Base-by-base conservation (phyloP, 1,140 invertebrate genomes). In the Pinna nobilis region DNA sequence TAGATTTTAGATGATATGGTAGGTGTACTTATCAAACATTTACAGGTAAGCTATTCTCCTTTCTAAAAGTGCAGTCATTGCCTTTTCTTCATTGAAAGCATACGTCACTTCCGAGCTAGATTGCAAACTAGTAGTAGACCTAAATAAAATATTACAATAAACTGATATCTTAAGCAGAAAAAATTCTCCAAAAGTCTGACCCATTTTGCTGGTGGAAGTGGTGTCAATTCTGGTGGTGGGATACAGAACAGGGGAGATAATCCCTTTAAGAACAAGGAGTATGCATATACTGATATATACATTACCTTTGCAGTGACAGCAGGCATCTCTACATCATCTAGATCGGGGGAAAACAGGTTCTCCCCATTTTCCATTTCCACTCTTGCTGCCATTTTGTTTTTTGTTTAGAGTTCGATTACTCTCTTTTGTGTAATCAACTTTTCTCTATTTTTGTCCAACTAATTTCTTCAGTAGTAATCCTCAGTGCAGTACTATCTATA, bases 301-400 rank as follows among this genome's bases (percentile, higher is more conserved):
- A 15, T 70, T 69, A 78, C 81, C 77, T 83, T 83, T 35, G 66
- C 69, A 41, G 68, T 76, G 20, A 81, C 63, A 6, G 67, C 65
- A 15, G 72, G 50, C 28, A 84, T 71, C 53, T 84, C 82, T 44
- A 79, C 73, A 37, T 82, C 82, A 47, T 57, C 32, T 2, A 82
- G 79, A 65, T 79, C 64, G 18, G 84, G 83, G 49, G 77, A 82
- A 74, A 86, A 86, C 44, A 86, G 75, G 33, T 83, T 81, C 11
- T 76, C 79, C 25, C 78, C 82, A 71, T 81, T 79, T 13, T 82
- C 81, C 51, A 74, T 68, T 30, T 85, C 82, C 51, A 85, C 74
- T 28, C 76, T 71, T 15, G 75, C 81, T 53, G 81, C 80, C 77
- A 81, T 82, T 35, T 41, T 63, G 32, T 32, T 30, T 32, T 41